phyloP scores from a whole-genome alignment of 2,888 invertebrate species.

The Atrina japonica region DNA sequence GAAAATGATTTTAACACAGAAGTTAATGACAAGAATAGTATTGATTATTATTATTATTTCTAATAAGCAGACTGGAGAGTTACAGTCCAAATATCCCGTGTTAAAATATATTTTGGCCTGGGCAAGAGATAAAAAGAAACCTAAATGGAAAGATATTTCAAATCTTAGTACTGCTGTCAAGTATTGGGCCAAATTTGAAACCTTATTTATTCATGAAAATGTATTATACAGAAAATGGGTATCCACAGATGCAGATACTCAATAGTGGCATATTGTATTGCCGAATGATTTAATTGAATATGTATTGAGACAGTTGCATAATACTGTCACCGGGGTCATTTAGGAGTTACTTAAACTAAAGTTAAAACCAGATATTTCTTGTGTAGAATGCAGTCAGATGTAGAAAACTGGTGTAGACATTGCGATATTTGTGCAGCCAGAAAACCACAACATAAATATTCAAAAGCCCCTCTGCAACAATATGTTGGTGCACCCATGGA shows the following conservation, averaged over 20 bases:
- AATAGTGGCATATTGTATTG: background rate
- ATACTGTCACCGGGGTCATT: constrained; percentile 12
- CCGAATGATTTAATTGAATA: background rate
- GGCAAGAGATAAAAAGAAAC: constrained; percentile 7
- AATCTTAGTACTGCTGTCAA: constrained; percentile 14
- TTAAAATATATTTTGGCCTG: constrained; percentile 10
- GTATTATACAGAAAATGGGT: constrained; percentile 22
- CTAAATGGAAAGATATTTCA: constrained; percentile 25
- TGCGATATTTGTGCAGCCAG: constrained; percentile 23
- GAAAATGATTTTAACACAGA: too few relatives aligned
- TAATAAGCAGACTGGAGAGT: background rate
- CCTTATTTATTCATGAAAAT: background rate
- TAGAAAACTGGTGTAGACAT: constrained; percentile 5
- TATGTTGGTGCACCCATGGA: constrained; percentile 24
- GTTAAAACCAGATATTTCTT: constrained; percentile 28
- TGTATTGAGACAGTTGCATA: constrained; percentile 3
- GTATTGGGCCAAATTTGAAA: constrained; percentile 28
- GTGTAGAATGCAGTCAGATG: constrained; percentile 7
- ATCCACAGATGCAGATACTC: background rate
- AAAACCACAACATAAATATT: constrained; percentile 4
- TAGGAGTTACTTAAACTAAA: constrained; percentile 15
- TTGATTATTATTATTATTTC: too few relatives aligned
- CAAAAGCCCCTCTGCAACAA: constrained; percentile 23
- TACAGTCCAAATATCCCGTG: constrained; percentile 9
- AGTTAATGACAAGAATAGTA: too few relatives aligned